Evolutionary conservation across 2,888 invertebrate species (phyloP), one percentile per base, ranked within the genome.

Genomic region (Parnassius smintheus): DNA sequence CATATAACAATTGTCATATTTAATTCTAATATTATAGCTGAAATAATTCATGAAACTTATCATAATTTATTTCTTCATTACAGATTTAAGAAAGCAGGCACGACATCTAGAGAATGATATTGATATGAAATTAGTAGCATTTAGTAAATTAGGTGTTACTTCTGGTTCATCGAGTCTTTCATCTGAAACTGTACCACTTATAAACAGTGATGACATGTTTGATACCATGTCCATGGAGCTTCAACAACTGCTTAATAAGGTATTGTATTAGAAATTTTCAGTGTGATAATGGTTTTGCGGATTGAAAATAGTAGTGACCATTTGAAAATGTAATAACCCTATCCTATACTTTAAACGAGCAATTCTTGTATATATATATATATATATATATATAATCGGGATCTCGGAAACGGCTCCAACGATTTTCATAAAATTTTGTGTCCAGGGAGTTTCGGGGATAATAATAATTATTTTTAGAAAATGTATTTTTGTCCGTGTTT

Each of bases 51-150:
- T 25, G 25, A 10, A 9, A 11, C 9, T 44, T 44, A 7, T 10
- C 44, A 44, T 11, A 44, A 9, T 7, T 7, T 7, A 9, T 9
- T 44, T 44, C 11, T 11, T 48, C n/a, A n/a, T 91, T 92, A 66
- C 77, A 98, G 98, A 97, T 84, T 88, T 98, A 62, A 93, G 98
- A 59, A 98, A 98, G 83, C 97, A 98, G 85, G 99, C 99, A 1
- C 93, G 99, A 65, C 95, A 96, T 66, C 88, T 99, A 59, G 99
- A 99, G 88, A 99, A 98, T 92, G 99, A 98, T 82, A 97, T 99
- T 72, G 99, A 99, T 85, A 92, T 97, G 11, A 99, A 99, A 85
- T 91, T 99, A 68, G 98, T 99, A 2, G 96, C 97, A 8, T 98
- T 98, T 81, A 98, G 98, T 83, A 99, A 99, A 92, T 93, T 99